Base-by-base conservation (phyloP, 2,797 vertebrate species). In the Todus mexicanus region DNA sequence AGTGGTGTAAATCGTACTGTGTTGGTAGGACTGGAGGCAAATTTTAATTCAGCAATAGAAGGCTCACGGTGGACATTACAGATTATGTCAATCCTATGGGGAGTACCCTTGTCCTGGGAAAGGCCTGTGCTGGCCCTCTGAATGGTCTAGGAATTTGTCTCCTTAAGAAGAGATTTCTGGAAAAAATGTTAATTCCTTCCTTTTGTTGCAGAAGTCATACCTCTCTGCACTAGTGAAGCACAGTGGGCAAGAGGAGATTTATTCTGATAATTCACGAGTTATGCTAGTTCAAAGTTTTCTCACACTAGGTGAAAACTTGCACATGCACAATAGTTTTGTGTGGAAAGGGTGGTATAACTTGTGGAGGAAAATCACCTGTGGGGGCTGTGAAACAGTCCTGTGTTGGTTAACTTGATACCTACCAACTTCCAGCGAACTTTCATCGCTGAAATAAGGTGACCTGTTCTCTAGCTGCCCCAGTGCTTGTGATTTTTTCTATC, bases 231-330 rank as follows among this genome's bases (percentile, higher is more conserved):
- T 20, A 45, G 40, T 27, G 53, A 77, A 77, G 18, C 25, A 20
- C 21, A 26, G 11, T 0, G 5, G 51, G 42, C 13, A 65, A 84
- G 38, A 48, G 7, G 9, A 27, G 2, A 4, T 37, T 91, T 84
- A 35, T 72, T 65, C 48, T 87, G 57, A 69, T 47, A 80, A 77
- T 68, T 91, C 33, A 54, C 15, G 53, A 74, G 40, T 78, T 89
- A 20, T 22, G 16, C 29, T 70, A 43, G 29, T 51, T 83, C 65
- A 70, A 69, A 65, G 15, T 69, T 87, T 78, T 82, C 78, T 77
- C 83, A 65, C 18, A 42, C 37, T 37, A 53, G 9, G 37, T 47
- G 72, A 50, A 78, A 89, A 77, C 38, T 43, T 66, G 65, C 1
- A 0, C 11, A 21, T 42, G 33, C 27, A 80, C 11, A 43, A 12